Conservation (phyloP, 2,888 invertebrate species). For the Drosophila formosana region DNA sequence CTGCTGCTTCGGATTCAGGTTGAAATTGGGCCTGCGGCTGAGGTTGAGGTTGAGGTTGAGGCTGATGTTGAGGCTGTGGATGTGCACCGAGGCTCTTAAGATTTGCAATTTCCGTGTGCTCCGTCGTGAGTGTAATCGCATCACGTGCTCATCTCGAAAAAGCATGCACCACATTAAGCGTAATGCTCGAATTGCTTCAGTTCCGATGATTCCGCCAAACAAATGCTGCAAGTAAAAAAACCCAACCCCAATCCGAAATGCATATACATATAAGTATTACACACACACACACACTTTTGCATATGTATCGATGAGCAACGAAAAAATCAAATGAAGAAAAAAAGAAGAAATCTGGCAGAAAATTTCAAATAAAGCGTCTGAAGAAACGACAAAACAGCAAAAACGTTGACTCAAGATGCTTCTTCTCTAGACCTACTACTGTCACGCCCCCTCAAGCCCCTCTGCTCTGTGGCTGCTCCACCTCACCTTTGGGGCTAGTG, state of each 20-base stretch:
- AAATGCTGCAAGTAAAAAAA: conserved; percentile 25
- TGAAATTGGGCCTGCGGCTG: not conserved
- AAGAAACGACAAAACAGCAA: conserved; percentile 31
- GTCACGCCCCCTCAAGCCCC: not conserved
- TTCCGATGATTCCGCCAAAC: conserved; percentile 21
- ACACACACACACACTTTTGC: not conserved
- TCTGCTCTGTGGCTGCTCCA: not conserved
- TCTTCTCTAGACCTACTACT: conserved; percentile 10
- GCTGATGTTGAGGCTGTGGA: not conserved
- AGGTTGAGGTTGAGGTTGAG: not conserved
- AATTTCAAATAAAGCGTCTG: conserved; percentile 56
- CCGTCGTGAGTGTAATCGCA: conserved; percentile 30
- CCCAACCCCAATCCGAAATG: conserved; percentile 23
- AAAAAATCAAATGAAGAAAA: conserved; percentile 5
- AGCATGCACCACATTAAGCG: conserved; percentile 3
- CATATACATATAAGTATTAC: conserved; percentile 27
- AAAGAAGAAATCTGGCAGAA: conserved; percentile 44
- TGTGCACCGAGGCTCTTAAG: not conserved
- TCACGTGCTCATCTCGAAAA: conserved; percentile 26
- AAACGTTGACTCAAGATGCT: conserved; percentile 35
- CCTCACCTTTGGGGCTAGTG: conserved; percentile 21
- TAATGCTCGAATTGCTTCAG: conserved; percentile 28
- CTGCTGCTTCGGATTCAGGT: too few relatives aligned
- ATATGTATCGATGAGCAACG: conserved; percentile 21
- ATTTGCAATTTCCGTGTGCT: conserved; percentile 9